Base-by-base conservation (phyloP, 2,888 invertebrate species). In the Drosophila falleni region DNA sequence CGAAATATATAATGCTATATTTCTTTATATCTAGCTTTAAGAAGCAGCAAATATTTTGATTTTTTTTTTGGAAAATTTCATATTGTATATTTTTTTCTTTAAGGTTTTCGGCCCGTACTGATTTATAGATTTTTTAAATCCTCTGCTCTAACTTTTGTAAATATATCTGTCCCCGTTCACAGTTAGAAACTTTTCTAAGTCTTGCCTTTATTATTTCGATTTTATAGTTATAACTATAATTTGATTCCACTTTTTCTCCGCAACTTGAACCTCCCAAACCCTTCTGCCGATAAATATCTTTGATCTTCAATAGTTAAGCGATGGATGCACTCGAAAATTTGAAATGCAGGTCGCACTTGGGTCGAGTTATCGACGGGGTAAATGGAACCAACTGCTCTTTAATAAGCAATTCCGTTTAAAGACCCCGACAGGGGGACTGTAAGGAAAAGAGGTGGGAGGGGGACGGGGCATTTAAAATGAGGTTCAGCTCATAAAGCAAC, bases 401-500 rank as follows among this genome's bases (percentile, higher is more conserved):
- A 60, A 66, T 65, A 63, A 63, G 58, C 19, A 49, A 55, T 69
- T 50, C 31, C 41, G 33, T 35, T 37, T 39, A 44, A 39, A 16
- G 37, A 31, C 2, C 3, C 9, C 1, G 15, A 8, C 3, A n/a
- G n/a, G 26, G 16, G 37, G 5, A 26, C 11, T 4, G 6, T 2
- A 23, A 23, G 37, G 1, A 4, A 10, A 15, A 9, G 1, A 1
- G 19, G 23, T 6, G 29, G 6, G 10, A 29, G 47, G 35, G 23
- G 8, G 16, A 8, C 15, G n/a, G 33, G 44, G 16, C 41, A 33
- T 33, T 56, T 55, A 71, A 80, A 80, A 75, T 63, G 62, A 53
- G 63, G 59, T 54, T 46, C 66, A 76, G 79, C 75, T 73, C 81
- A 88, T 83, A 84, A 84, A 83, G 78, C 84, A 87, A 87, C 87